A percentile compares a stretch with the other conserved stretches of the same genome.
These are phyloP conservation scores for Diabrotica virgifera DNA, from an alignment of 1,140 invertebrate genomes.

Conservation along the genomic window DNA sequence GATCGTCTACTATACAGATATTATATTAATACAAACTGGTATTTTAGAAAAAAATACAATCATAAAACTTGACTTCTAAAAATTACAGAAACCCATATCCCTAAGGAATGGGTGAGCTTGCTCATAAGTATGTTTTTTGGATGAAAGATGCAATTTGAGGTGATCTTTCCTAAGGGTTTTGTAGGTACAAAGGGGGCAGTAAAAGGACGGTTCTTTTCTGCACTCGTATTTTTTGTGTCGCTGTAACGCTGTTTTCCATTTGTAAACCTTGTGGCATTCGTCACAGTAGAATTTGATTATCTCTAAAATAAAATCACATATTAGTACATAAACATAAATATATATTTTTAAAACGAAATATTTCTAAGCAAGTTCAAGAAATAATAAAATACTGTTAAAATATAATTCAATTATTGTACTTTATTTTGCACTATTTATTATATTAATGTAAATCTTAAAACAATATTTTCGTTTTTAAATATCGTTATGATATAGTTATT, in stretches of 20 bases:
- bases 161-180: not conserved
- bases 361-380: too few relatives aligned
- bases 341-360: too few relatives aligned
- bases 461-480: too few relatives aligned
- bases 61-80: not conserved
- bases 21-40: too few relatives aligned
- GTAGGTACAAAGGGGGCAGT: conserved; percentile 37
- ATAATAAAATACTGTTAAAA: too few relatives aligned
- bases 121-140: conserved; percentile 4
- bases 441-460: too few relatives aligned
- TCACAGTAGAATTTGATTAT: not conserved
- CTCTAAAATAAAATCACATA: not conserved
- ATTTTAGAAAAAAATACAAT: too few relatives aligned
- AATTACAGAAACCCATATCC: not conserved
- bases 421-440: too few relatives aligned
- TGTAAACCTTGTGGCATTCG: conserved; percentile 54
- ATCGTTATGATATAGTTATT: too few relatives aligned
- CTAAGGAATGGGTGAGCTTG: not conserved
- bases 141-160: not conserved
- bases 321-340: conserved; percentile 44
- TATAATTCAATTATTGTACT: too few relatives aligned
- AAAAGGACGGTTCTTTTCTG: conserved; percentile 53
- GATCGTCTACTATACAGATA: too few relatives aligned
- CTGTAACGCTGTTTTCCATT: conserved; percentile 50
- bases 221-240: conserved; percentile 54